Evolutionary conservation across 2,797 vertebrate species (phyloP), one percentile per base, ranked within the genome.

Genomic region (Huso huso): DNA sequence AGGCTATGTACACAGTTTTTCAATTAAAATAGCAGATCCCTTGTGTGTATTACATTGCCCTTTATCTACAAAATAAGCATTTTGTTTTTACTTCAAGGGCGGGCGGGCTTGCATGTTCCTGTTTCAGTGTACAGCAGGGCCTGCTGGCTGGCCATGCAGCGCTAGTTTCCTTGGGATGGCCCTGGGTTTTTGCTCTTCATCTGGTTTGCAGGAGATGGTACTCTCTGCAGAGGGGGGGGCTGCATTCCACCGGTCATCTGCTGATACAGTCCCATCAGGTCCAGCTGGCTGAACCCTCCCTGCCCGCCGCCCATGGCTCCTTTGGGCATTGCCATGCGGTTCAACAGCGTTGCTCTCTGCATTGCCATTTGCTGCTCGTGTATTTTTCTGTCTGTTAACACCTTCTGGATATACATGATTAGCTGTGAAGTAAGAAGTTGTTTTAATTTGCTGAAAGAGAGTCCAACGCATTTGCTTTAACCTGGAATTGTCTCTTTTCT

Each of bases 361-460:
- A 95, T 86, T 77, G 93, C 92, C 71, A 95, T 76, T 83, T 97
- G 96, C 84, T 98, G 95, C 78, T 99, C 95, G 78, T 96, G 94
- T 37, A 96, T 88, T 78, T 97, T 90, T 75, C 97, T 85, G 90
- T 94, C 97, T 90, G 92, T 91, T 65, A 99, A 87, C 80, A 99
- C 93, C 88, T 96, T 93, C 85, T 99, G 97, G 64, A 99, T 95
- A 12, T 92, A 95, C 78, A 94, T 90, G 88, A 98, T 98, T 58
- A 99, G 75, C 97, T 99, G 89, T 7, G 60, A 1, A 78, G 10
- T 79, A 77, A 81, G 75, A 13, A 71, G 23, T 37, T 37, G 23
- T 37, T 37, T 37, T 37, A 37, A 37, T 37, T 37, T 37, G 23
- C 4, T 37, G 23, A 18, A 37, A 73, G 83, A 55, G n/a, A 55